Percentiles rank a stretch among this genome's conserved stretches.
Evolutionary conservation across 2,888 invertebrate species (phyloP).

Genomic region (Xylocampa areola): DNA sequence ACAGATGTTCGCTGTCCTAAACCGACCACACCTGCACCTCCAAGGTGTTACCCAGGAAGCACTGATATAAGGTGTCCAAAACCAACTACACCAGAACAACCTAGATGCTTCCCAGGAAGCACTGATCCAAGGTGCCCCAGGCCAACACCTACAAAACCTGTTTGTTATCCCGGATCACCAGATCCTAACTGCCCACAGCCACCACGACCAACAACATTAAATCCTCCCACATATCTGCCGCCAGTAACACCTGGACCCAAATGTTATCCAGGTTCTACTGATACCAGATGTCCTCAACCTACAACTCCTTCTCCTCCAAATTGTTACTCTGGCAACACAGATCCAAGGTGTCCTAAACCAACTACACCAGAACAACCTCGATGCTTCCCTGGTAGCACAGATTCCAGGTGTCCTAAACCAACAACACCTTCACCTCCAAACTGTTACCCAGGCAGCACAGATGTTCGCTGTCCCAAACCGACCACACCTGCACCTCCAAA

Average conservation of each 20-base stretch:
- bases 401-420: conserved; percentile 64
- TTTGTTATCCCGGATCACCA: conserved; percentile 44
- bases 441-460: conserved; percentile 67
- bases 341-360: conserved; percentile 55
- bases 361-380: conserved; percentile 54
- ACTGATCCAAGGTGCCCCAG: conserved; percentile 68
- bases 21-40: background rate
- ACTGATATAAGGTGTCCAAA: background rate
- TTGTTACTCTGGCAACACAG: conserved; percentile 59
- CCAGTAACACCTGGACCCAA: conserved; percentile 61
- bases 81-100: background rate
- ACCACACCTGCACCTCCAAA: conserved; percentile 61
- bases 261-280: conserved; percentile 65
- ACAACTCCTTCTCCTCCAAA: conserved; percentile 54
- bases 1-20: background rate
- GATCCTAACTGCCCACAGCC: conserved; percentile 67
- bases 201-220: conserved; percentile 60
- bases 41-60: background rate
- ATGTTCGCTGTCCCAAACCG: conserved; percentile 72
- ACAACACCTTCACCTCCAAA: conserved; percentile 61
- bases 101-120: background rate
- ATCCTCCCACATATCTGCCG: conserved; percentile 62
- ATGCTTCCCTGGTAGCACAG: conserved; percentile 68
- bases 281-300: conserved; percentile 73
- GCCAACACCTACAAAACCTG: conserved; percentile 57